Percentiles rank a stretch among this genome's conserved stretches.
Evolutionary conservation across 2,888 invertebrate species (phyloP).

Genomic region (Polydrusus pterygomalis): DNA sequence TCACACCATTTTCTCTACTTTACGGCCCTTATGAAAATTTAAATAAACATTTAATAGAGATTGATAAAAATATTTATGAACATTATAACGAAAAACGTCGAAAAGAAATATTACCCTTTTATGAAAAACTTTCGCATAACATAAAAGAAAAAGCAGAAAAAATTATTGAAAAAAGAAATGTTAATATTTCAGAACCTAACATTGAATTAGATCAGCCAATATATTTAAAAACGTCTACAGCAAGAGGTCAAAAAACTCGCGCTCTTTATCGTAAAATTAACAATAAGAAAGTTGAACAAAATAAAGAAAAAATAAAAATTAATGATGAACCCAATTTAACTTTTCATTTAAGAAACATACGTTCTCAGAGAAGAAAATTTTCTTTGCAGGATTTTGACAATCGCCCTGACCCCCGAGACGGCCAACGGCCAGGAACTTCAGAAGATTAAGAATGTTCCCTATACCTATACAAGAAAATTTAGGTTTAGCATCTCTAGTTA

Average conservation of each 20-base stretch:
- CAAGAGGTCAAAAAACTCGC: conserved; percentile 20
- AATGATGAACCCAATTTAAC: conserved; percentile 9
- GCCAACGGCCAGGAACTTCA: too few species aligned
- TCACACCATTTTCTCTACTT: conserved; percentile 37
- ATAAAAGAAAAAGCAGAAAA: conserved; percentile 12
- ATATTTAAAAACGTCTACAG: conserved; percentile 11
- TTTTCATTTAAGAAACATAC: too few species aligned
- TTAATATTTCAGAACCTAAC: not conserved
- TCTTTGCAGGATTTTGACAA: too few species aligned
- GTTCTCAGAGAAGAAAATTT: too few species aligned
- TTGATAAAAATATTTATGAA: conserved; percentile 35
- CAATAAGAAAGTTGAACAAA: not conserved
- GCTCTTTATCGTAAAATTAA: conserved; percentile 11
- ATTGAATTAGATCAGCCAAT: conserved; percentile 3
- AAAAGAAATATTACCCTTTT: conserved; percentile 39
- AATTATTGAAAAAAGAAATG: too few species aligned
- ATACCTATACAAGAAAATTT: too few species aligned
- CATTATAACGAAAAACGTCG: conserved; percentile 31
- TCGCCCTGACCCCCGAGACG: too few species aligned
- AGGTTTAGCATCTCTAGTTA: too few species aligned
- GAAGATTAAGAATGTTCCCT: too few species aligned
- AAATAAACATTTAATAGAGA: conserved; percentile 31
- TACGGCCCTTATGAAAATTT: conserved; percentile 47
- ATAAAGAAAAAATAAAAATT: conserved; percentile 22
- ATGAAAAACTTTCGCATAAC: conserved; percentile 23